Evolutionary conservation across 1,140 invertebrate species (phyloP).

Genomic region (Trichonephila clavata): DNA sequence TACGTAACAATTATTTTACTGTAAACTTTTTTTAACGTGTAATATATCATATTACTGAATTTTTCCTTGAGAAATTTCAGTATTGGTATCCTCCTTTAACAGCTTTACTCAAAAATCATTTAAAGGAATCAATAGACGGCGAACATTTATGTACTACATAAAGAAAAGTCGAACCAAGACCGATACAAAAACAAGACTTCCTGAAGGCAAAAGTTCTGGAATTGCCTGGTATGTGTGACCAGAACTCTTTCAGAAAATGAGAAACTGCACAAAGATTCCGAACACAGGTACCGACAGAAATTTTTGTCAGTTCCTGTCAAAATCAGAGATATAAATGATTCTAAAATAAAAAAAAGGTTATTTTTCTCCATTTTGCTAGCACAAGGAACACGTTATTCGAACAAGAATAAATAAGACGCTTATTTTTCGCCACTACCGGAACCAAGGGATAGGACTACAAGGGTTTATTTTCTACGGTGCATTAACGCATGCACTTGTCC

Average conservation of each 20-base stretch:
- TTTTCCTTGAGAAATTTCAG: no score
- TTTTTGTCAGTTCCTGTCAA: conserved; percentile 16
- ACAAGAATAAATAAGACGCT: conserved; percentile 1
- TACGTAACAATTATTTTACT: no score
- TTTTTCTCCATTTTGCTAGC: neutral
- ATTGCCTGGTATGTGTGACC: neutral
- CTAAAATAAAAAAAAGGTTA: neutral
- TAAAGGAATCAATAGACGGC: no score
- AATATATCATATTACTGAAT: no score
- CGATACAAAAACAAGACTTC: no score
- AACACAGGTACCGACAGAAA: neutral
- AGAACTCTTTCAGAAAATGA: neutral
- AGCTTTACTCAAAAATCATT: no score
- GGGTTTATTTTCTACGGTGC: neutral
- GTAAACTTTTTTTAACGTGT: no score
- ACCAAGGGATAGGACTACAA: neutral
- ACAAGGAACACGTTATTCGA: conserved; percentile 38
- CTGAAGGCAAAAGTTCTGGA: neutral
- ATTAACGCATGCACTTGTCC: neutral
- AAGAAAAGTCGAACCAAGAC: no score
- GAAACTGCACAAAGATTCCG: neutral
- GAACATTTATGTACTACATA: no score
- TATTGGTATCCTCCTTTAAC: no score
- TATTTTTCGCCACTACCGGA: conserved; percentile 38
- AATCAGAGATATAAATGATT: conserved; percentile 34